Evolutionary conservation across 2,888 invertebrate genomes (phyloP).

Genomic region (Ochropacha duplaris): DNA sequence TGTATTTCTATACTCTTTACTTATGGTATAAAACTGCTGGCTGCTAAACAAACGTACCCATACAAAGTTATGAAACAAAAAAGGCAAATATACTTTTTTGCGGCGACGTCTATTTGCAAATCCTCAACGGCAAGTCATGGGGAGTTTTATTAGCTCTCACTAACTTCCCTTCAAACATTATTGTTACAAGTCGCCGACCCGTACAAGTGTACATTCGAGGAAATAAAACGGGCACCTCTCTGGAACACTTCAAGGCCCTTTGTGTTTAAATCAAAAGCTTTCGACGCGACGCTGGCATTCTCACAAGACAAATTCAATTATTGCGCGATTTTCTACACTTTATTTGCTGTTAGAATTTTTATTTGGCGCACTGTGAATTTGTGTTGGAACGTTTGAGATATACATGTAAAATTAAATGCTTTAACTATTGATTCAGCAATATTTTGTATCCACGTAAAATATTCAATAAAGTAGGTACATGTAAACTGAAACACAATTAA

Average conservation of each 20-base stretch:
- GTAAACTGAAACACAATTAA: background rate
- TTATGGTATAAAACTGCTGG: too few relatives aligned
- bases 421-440: background rate
- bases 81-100: background rate
- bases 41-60: background rate
- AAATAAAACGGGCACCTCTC: background rate
- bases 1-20: too few relatives aligned
- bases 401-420: background rate
- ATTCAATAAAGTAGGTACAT: background rate
- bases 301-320: background rate
- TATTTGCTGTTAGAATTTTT: background rate
- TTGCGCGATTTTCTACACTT: background rate
- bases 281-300: conserved; percentile 1
- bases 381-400: too few relatives aligned
- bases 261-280: conserved; percentile 3
- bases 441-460: too few relatives aligned
- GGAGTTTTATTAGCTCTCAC: conserved; percentile 25
- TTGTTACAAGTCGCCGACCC: conserved; percentile 8
- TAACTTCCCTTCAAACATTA: conserved; percentile 25
- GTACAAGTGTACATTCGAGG: background rate
- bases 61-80: background rate
- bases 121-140: conserved; percentile 15
- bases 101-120: conserved; percentile 19
- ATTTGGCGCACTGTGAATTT: background rate
- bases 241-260: background rate